phyloP scores from a whole-genome alignment of 2,113 vertebrate species.

The Semnornis frantzii region DNA sequence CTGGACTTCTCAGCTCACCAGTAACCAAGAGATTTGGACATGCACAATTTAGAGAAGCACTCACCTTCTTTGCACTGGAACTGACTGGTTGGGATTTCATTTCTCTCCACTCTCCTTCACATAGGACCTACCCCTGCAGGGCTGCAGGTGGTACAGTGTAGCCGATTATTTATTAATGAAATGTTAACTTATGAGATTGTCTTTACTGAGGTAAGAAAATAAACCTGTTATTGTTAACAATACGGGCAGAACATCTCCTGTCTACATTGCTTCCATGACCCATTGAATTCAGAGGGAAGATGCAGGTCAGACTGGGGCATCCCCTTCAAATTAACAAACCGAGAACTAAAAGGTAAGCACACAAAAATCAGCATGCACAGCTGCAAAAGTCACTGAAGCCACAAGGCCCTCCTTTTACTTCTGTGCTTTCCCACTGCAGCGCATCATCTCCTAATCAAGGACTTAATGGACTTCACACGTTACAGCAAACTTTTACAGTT shows the following conservation, averaged over 20 bases:
- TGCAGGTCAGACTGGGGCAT: background rate
- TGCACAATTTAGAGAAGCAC: background rate
- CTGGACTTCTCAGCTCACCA: background rate
- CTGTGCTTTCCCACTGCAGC: background rate
- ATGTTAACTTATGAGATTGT: background rate
- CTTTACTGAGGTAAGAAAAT: conserved; percentile 17
- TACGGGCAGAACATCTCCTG: background rate
- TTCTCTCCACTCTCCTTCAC: background rate
- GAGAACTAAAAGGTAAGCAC: background rate
- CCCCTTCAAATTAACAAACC: accelerated
- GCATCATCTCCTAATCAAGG: background rate
- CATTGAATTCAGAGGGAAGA: accelerated
- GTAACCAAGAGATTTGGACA: background rate
- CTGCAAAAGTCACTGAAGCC: background rate
- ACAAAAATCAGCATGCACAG: background rate
- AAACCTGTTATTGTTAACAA: background rate
- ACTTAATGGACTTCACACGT: accelerated
- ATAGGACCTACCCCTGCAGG: background rate
- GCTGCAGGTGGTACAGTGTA: background rate
- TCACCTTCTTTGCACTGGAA: background rate
- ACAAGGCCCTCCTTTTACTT: background rate
- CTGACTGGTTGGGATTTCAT: background rate
- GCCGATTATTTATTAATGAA: conserved; percentile 43
- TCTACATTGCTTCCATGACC: background rate
- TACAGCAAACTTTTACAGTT: background rate